Evolutionary conservation across 2,797 vertebrate genomes (phyloP).

Genomic region (Babyrousa celebensis): DNA sequence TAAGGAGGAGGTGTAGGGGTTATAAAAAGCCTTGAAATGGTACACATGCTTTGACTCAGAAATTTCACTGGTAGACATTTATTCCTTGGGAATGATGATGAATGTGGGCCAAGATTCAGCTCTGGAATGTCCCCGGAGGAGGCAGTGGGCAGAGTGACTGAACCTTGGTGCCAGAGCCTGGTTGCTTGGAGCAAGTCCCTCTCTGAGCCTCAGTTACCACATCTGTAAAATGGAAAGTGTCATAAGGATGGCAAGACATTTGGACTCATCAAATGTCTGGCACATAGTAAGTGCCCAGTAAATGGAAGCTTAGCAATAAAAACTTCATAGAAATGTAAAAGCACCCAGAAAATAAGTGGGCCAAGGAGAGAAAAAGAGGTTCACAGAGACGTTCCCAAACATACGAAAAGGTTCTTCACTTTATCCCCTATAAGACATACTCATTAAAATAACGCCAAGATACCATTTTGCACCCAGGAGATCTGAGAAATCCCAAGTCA

Average conservation of each 20-base stretch:
- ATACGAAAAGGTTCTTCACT: background rate
- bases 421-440: background rate
- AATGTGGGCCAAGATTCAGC: background rate
- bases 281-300: background rate
- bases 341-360: background rate
- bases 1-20: background rate
- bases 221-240: slow-evolving; percentile 55
- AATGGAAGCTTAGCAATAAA: background rate
- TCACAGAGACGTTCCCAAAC: background rate
- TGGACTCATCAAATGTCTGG: background rate
- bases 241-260: background rate
- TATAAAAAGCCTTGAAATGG: background rate
- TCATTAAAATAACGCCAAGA: background rate
- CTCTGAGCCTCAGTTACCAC: background rate
- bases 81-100: background rate
- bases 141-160: background rate
- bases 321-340: background rate
- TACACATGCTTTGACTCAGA: background rate
- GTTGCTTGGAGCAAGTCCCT: background rate
- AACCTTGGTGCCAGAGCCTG: background rate
- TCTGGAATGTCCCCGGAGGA: background rate
- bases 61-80: background rate
- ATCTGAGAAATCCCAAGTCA: background rate
- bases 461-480: background rate
- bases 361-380: background rate